Evolutionary conservation across 2,113 vertebrate genomes (phyloP), one percentile per base, ranked within the genome.

Genomic region (Aegithalos caudatus): DNA sequence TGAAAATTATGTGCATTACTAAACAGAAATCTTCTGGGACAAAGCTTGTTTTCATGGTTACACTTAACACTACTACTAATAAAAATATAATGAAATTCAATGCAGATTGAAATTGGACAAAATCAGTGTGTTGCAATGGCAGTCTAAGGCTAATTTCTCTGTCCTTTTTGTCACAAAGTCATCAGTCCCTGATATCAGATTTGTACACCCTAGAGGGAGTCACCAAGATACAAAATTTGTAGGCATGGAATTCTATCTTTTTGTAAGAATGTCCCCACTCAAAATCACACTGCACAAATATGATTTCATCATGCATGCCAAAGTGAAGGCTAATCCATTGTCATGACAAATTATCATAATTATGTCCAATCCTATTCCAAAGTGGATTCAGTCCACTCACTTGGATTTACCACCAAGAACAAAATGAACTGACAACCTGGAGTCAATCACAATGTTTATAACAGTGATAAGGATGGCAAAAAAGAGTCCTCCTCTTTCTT

Each of bases 21-120:
- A 47, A 72, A 76, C 35, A 62, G 48, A 67, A 83, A 12, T 69
- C 48, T 69, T 69, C 37, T 48, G 64, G 12, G n/a, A 18, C 23
- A 80, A 72, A 86, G 33, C 44, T 80, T 56, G 16, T 17, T 94
- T 84, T 71, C 62, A 62, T 23, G 50, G 18, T 40, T 50, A 25
- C 29, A 12, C 14, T 66, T 70, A 74, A 65, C 13, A 24, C 1
- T n/a, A 50, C 7, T 40, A n/a, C 37, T 66, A 79, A 40, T 88
- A 88, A 86, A 95, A 95, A 58, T 37, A 61, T 11, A 66, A 56
- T 44, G 11, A 71, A 72, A 92, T 88, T 62, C 53, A 76, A 17
- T 40, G n/a, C 33, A 76, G 53, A 76, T 64, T 66, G 29, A 74
- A 86, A 76, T 2, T 56, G 50, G 31, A 51, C 31, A 42, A 60